These are phyloP conservation scores for Morone saxatilis DNA, from an alignment of 2,113 vertebrate species.

Conservation along the genomic window DNA sequence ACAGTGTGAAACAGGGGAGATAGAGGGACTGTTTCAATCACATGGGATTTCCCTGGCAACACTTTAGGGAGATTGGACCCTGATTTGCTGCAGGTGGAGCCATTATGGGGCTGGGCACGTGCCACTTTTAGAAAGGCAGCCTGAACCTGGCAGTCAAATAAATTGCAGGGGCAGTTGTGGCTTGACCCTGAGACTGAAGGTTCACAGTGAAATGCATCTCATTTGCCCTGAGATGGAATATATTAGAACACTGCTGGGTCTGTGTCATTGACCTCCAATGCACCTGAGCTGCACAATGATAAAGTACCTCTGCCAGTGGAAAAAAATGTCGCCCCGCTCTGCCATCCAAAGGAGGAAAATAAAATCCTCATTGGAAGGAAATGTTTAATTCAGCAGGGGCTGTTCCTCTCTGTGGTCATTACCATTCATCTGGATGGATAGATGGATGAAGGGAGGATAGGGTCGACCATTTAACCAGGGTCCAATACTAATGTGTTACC, in stretches of 20 bases:
- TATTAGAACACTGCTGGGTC: slow-evolving; percentile 72
- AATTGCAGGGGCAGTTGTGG: slow-evolving; percentile 61
- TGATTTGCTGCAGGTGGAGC: slow-evolving; percentile 44
- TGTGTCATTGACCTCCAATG: slow-evolving; percentile 76
- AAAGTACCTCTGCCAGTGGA: slow-evolving; percentile 68
- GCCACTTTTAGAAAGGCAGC: slow-evolving; percentile 36
- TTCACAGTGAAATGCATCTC: slow-evolving; percentile 71
- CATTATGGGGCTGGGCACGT: slow-evolving; percentile 54
- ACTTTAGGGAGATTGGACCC: slow-evolving; percentile 73
- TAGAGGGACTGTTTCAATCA: slow-evolving; percentile 52
- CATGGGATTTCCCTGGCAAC: slow-evolving; percentile 64
- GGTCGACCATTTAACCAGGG: slow-evolving; percentile 64
- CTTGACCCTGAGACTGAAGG: slow-evolving; percentile 66
- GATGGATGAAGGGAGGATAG: slow-evolving; percentile 62
- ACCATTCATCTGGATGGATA: slow-evolving; percentile 70
- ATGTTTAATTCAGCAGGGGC: slow-evolving; percentile 80
- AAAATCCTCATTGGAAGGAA: slow-evolving; percentile 66
- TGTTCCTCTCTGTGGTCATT: slow-evolving; percentile 70
- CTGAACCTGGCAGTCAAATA: slow-evolving; percentile 72
- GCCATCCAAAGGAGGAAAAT: slow-evolving; percentile 57
- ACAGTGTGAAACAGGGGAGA: slow-evolving; percentile 36
- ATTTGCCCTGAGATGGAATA: slow-evolving; percentile 77
- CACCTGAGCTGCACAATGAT: slow-evolving; percentile 77
- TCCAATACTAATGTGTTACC: slow-evolving; percentile 78
- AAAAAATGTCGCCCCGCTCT: slow-evolving; percentile 43